Evolutionary conservation across 30 jellyfish, hydroid and myxozoan species (phyloP), one percentile per base, ranked within the genome.

Genomic region (Aurelia aurita): DNA sequence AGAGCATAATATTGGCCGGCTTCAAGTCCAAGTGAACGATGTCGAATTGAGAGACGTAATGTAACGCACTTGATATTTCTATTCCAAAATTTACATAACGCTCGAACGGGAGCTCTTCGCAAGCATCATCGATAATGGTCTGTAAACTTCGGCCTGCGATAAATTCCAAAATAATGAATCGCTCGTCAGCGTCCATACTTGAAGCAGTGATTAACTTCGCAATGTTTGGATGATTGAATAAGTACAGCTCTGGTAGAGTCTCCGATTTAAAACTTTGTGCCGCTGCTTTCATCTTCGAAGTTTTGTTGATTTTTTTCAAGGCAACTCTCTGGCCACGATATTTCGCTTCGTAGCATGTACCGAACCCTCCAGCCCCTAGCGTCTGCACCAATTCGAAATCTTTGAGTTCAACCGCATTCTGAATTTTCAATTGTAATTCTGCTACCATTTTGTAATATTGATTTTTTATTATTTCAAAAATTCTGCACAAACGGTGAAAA

Each of bases 301-400:
- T 91, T 67, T 90, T 78, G 58, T 91, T 86, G 74, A 91, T 65
- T 54, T 70, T 85, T 73, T 91, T 91, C 79, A 91, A 39, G 29
- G 96, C 94, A 16, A 85, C 93, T 9, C 78, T 80, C 59, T 66
- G 80, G 3, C 80, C 86, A 15, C 63, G 53, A 49, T 78, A 80
- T 3, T 47, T 66, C 21, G 98, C 98, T 71, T 91, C 88, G 90
- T 85, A 91, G 79, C 98, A 91, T 3, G 98, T 91, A 18, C 98
- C 98, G 73, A 91, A 91, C 6, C 98, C 98, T 32, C 98, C 98
- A 16, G 91, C 58, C 27, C 98, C 98, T 18, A 91, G 90, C 13
- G 89, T 77, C 27, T 89, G 89, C 32, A 86, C 54, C 23, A 86
- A 22, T 12, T 79, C 87, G 64, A 85, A 85, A 47, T 91, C 89